A percentile compares a stretch with the other conserved stretches of the same genome.
Conservation (phyloP, 1,140 invertebrate species). For the Bombus vancouverensis region DNA sequence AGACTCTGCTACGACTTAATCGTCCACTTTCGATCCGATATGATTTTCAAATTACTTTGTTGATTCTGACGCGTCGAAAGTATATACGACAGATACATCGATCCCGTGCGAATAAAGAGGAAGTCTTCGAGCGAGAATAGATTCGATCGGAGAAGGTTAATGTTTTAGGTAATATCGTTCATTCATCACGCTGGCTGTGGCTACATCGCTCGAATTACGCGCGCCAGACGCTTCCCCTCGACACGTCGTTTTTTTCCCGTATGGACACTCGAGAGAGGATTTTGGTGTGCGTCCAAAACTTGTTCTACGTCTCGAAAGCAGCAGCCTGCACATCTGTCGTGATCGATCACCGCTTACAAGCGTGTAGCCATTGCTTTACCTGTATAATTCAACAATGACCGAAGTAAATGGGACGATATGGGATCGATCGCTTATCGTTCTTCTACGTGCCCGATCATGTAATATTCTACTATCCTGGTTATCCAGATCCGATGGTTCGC, state of each 20-base stretch:
- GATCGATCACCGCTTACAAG: slow-evolving; percentile 40
- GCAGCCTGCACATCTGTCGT: slow-evolving; percentile 40
- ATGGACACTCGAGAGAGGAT: slow-evolving; percentile 21
- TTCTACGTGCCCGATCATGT: neutral
- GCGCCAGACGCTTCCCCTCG: slow-evolving; percentile 3
- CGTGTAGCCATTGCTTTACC: slow-evolving; percentile 16
- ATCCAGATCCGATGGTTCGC: neutral
- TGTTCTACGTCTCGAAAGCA: slow-evolving; percentile 46
- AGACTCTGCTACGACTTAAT: neutral
- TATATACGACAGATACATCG: neutral
- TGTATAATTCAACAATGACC: neutral
- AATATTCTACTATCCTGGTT: neutral
- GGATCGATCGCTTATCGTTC: neutral
- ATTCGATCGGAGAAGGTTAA: neutral
- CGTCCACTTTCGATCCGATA: neutral
- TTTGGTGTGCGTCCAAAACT: slow-evolving; percentile 54
- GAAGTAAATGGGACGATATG: slow-evolving; percentile 33
- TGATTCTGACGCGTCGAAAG: neutral
- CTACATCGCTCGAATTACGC: slow-evolving; percentile 16
- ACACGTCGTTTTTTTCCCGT: slow-evolving; percentile 19
- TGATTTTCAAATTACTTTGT: neutral
- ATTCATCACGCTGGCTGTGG: neutral
- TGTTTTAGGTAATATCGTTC: neutral
- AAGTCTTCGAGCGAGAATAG: neutral
- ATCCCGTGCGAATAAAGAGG: too few species aligned